Conservation (phyloP, 2,797 vertebrate genomes). For the Paedocypris micromegethes region DNA sequence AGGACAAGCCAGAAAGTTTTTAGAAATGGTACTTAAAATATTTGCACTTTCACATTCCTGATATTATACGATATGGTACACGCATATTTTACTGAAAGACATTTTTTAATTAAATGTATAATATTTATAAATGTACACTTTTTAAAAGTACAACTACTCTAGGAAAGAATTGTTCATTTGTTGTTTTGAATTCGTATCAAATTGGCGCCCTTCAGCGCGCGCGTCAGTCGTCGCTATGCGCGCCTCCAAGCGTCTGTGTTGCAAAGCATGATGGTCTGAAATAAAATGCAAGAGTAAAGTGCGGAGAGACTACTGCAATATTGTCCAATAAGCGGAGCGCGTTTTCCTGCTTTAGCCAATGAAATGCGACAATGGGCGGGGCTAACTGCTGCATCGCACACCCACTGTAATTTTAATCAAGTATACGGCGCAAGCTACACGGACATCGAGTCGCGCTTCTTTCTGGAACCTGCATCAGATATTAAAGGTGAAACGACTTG, state of each 20-base stretch:
- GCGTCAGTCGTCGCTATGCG: constrained; percentile 44
- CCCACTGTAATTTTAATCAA: constrained; percentile 70
- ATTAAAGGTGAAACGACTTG: constrained; percentile 37
- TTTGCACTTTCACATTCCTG: too few relatives aligned
- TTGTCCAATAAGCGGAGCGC: constrained; percentile 54
- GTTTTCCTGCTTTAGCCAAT: constrained; percentile 56
- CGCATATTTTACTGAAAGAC: too few relatives aligned
- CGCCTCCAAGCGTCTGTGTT: constrained; percentile 36
- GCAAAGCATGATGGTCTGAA: constrained; percentile 70
- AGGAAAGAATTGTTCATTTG: too few relatives aligned
- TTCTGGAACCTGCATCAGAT: constrained; percentile 6
- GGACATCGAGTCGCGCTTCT: background rate
- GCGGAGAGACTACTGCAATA: constrained; percentile 43
- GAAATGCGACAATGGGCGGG: constrained; percentile 37
- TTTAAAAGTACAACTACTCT: too few relatives aligned
- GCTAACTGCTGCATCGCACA: constrained; percentile 56
- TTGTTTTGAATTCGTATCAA: too few relatives aligned
- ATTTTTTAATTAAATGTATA: too few relatives aligned
- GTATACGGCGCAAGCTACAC: constrained; percentile 66
- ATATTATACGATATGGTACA: too few relatives aligned
- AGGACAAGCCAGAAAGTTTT: too few relatives aligned
- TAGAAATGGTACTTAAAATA: too few relatives aligned
- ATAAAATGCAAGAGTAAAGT: constrained; percentile 70
- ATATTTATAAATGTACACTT: too few relatives aligned
- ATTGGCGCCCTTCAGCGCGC: background rate